Evolutionary conservation across 2,113 vertebrate genomes (phyloP), one percentile per base, ranked within the genome.

Genomic region (Camelus bactrianus): DNA sequence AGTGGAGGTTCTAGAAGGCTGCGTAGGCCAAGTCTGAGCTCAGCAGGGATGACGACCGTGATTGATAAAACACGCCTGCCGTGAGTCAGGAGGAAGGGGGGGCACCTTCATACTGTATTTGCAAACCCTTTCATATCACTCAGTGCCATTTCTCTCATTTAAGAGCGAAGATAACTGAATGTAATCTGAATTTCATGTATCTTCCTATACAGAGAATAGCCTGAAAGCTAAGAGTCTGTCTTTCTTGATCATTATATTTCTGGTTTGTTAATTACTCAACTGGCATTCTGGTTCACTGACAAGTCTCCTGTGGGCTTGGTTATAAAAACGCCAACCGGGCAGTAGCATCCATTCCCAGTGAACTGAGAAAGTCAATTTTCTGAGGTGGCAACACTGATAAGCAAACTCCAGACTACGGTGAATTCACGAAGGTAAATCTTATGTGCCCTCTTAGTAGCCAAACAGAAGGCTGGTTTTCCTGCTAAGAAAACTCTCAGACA

Each of bases 381-480:
- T 93, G 35, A 80, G 28, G 28, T 4, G 12, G 48, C 46, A 79
- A 46, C 56, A 50, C 1, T 86, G 67, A 94, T 84, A 77, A 93
- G 65, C 84, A 95, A 65, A 83, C 5, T 46, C 12, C 26, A 80
- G 26, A 79, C 2, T 73, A 72, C 10, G 11, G 19, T 20, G 88
- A 70, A 95, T 62, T 84, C 80, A 93, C 26, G 70, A 48, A 72
- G 35, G 42, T 96, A 70, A 77, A 73, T 35, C 35, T 72, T 67
- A 26, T 28, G 26, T 69, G 19, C 82, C 16, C 11, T 70, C 58
- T 91, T 86, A 84, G 10, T 75, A 75, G 42, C 1, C 35, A 75
- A 75, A 87, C 6, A 65, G 19, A 32, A 88, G 5, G 30, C 72
- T 65, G 30, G 28, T 7, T 38, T 90, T 77, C 22, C 35, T 73